These are phyloP conservation scores for Lycaena phlaeas DNA, from an alignment of 2,888 invertebrate species.

Conservation along the genomic window DNA sequence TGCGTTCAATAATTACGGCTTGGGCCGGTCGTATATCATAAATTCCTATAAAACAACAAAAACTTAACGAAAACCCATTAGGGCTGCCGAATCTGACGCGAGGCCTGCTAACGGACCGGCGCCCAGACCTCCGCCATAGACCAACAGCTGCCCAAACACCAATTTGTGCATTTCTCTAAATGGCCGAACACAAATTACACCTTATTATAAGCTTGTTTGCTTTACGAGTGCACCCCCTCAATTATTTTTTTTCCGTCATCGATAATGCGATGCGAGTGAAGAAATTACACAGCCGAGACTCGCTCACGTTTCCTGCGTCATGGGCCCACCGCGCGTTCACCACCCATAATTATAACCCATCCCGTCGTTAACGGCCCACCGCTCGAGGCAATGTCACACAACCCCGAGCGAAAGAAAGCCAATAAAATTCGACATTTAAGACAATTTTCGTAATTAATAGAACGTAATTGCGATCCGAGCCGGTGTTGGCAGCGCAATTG, in stretches of 20 bases:
- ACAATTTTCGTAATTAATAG: slow-evolving; percentile 38
- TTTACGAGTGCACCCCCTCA: slow-evolving; percentile 70
- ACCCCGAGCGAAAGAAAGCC: slow-evolving; percentile 19
- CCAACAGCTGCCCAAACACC: slow-evolving; percentile 66
- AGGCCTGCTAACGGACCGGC: slow-evolving; percentile 69
- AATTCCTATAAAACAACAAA: slow-evolving; percentile 64
- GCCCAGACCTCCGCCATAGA: slow-evolving; percentile 70
- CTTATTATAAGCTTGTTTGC: slow-evolving; percentile 74
- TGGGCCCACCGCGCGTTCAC: slow-evolving; percentile 21
- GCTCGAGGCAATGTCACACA: neutral
- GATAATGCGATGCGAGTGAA: slow-evolving; percentile 69
- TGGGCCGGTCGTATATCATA: slow-evolving; percentile 54
- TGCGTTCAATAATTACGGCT: slow-evolving; percentile 38
- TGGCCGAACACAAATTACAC: slow-evolving; percentile 71
- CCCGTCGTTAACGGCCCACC: slow-evolving; percentile 30
- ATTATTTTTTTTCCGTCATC: slow-evolving; percentile 68
- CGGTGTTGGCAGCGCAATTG: slow-evolving; percentile 35
- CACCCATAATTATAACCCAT: slow-evolving; percentile 33
- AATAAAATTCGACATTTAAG: slow-evolving; percentile 7
- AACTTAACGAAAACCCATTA: slow-evolving; percentile 72
- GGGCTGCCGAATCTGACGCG: slow-evolving; percentile 73
- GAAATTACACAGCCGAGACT: no score
- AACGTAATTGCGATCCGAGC: slow-evolving; percentile 45
- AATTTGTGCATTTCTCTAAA: slow-evolving; percentile 73
- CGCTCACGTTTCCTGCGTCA: slow-evolving; percentile 47